Base-by-base conservation (phyloP, 2,888 invertebrate species). In the Trichogramma evanescens region DNA sequence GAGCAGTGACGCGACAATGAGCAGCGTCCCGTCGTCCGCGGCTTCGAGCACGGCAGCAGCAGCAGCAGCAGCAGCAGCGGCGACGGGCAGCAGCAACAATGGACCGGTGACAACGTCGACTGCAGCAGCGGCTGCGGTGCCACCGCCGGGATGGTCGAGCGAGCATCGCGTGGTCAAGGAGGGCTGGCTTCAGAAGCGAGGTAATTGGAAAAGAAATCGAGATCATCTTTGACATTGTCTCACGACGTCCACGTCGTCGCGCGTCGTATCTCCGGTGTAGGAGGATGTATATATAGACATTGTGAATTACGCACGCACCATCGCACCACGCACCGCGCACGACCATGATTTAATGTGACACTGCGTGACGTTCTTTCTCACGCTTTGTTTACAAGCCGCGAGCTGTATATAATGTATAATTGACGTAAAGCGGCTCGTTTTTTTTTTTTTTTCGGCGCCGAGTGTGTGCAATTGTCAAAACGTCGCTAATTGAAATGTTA, bases 181-280 rank as follows among this genome's bases (percentile, higher is more conserved):
- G 80, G 97, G 97, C 68, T 96, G 94, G 93, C 84, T 97, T 62
- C 90, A 87, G 80, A 97, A 97, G 82, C 86, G 96, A 77, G 87
- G 86, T 83, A 76, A 62, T 49, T 39, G 39, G 3, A 26, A 26
- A 2, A 26, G 26, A 2, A 26, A 26, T 3, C 26, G 26, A 26
- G 26, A 26, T 46, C 46, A 2, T 8, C 46, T 9, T 46, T 2
- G 46, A 5, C 46, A 2, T 7, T 9, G 10, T 10, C 46, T 9
- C 46, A 1, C 8, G 9, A 8, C 6, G 5, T 9, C 1, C 46
- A 46, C 26, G 8, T 46, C n/a, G 8, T 46, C 46, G 46, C 46
- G 46, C 46, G 46, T 46, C 5, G 5, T 5, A 10, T 5, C 9
- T 46, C 5, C 9, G 9, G 5, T n/a, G 9, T 6, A 46, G 3